phyloP scores from a whole-genome alignment of 1,140 invertebrate genomes.

The Bombus soroeensis region DNA sequence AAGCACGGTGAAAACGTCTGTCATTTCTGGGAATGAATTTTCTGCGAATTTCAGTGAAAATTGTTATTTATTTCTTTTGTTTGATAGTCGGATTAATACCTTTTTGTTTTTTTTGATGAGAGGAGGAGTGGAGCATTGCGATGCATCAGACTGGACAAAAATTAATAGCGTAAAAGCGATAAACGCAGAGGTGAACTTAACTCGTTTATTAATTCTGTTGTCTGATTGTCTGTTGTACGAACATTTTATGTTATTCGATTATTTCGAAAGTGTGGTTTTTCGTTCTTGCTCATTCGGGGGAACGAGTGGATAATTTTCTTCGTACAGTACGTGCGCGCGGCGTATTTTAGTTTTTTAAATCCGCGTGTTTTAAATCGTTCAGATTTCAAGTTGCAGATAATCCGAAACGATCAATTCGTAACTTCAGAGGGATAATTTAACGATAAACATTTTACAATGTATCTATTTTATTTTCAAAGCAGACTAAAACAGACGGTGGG shows the following conservation, averaged over 20 bases:
- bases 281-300: background rate
- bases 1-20: background rate
- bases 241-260: background rate
- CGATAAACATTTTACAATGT: background rate
- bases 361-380: background rate
- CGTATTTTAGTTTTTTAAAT: background rate
- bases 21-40: background rate
- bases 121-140: background rate
- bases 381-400: background rate
- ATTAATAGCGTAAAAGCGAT: background rate
- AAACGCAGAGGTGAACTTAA: background rate
- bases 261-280: background rate
- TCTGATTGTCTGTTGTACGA: background rate
- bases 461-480: background rate
- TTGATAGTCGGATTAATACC: background rate
- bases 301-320: background rate
- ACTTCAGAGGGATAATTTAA: background rate
- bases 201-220: background rate
- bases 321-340: background rate
- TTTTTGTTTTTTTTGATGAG: background rate
- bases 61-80: conserved; percentile 1
- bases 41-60: background rate
- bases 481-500: no score
- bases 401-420: no score
- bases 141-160: background rate